Evolutionary conservation across 1,140 invertebrate genomes (phyloP).

Genomic region (Matsumurasca onukii): DNA sequence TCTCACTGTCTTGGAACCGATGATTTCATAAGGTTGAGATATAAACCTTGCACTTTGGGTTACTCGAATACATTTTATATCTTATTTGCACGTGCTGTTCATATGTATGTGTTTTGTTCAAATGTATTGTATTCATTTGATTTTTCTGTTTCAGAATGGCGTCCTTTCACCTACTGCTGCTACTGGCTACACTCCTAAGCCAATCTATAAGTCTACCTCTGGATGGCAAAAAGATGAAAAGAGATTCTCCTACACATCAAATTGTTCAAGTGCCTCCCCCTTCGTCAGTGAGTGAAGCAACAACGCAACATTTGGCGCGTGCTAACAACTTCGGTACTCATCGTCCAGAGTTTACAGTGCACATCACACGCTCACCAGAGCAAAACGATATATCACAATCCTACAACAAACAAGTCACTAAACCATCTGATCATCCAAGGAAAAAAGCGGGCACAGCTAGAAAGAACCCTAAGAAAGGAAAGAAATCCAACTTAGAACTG

Average conservation of each 20-base stretch:
- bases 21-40: too few species aligned
- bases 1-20: too few species aligned
- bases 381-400: neutral
- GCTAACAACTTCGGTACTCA: neutral
- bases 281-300: neutral
- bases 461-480: constrained; percentile 13
- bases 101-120: neutral
- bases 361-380: neutral
- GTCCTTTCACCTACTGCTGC: neutral
- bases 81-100: too few species aligned
- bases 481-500: constrained; percentile 37
- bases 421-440: neutral
- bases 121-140: neutral
- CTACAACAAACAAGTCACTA: neutral
- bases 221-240: neutral
- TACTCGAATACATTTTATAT: too few species aligned
- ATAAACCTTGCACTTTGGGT: too few species aligned
- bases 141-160: neutral
- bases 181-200: neutral
- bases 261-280: neutral
- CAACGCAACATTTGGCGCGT: too few species aligned
- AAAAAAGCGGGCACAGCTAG: neutral
- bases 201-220: neutral
- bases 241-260: neutral
- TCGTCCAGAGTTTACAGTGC: neutral